Percentiles rank a stretch among this genome's conserved stretches.
Evolutionary conservation across 2,888 invertebrate species (phyloP).

Genomic region (Protula sp.): DNA sequence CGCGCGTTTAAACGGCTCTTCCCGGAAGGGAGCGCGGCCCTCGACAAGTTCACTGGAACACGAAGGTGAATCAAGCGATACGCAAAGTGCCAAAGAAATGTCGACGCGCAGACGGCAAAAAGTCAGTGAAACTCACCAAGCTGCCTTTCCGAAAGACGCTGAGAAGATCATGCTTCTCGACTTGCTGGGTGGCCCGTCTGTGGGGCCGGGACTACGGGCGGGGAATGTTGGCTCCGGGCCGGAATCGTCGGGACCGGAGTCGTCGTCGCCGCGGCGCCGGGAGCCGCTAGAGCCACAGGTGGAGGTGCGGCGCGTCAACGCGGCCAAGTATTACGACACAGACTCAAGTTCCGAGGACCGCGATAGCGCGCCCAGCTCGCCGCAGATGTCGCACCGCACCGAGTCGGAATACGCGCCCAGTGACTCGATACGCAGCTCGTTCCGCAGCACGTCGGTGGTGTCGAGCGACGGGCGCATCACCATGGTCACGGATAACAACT

Average conservation of each 20-base stretch:
- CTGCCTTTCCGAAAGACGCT: background rate
- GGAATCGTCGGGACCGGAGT: background rate
- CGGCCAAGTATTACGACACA: conserved; percentile 3
- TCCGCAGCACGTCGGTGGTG: conserved; percentile 7
- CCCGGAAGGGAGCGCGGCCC: background rate
- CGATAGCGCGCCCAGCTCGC: conserved; percentile 9
- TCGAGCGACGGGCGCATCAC: conserved; percentile 20
- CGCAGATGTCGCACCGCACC: conserved; percentile 9
- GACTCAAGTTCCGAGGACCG: conserved; percentile 7
- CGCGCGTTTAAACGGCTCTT: too few relatives aligned
- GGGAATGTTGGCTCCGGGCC: background rate
- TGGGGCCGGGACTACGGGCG: too few relatives aligned
- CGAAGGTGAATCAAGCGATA: background rate
- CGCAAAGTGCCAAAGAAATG: background rate
- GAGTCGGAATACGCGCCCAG: conserved; percentile 10
- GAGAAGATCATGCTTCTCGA: background rate
- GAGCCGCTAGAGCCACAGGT: background rate
- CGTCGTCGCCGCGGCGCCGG: background rate
- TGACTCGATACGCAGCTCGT: conserved; percentile 18
- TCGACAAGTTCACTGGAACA: too few relatives aligned
- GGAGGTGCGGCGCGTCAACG: conserved; percentile 10
- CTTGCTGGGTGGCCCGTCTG: background rate
- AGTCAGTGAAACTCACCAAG: background rate
- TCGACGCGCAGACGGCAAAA: background rate
- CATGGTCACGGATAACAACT: conserved; percentile 15